Evolutionary conservation across 2,888 invertebrate genomes (phyloP).

Genomic region (Agriopis marginaria): DNA sequence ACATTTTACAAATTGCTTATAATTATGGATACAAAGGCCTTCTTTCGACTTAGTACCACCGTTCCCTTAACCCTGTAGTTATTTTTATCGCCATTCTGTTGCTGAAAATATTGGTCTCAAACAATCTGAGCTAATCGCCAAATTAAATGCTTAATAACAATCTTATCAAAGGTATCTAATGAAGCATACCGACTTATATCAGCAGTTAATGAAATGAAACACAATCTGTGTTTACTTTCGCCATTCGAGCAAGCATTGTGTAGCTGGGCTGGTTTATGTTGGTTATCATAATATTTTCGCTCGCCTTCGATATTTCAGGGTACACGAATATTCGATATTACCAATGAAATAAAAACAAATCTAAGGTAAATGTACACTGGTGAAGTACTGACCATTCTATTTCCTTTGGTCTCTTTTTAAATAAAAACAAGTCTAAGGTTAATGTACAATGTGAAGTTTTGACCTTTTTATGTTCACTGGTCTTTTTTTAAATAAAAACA

Average conservation of each 20-base stretch:
- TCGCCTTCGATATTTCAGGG: conserved; percentile 51
- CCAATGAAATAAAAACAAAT: conserved; percentile 57
- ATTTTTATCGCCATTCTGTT: not conserved
- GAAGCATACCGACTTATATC: conserved; percentile 57
- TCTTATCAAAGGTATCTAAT: conserved; percentile 64
- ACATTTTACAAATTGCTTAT: no score
- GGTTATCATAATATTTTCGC: conserved; percentile 62
- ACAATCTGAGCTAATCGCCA: conserved; percentile 5
- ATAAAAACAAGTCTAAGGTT: conserved; percentile 56
- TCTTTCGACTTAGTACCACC: no score
- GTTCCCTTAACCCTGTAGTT: no score
- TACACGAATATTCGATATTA: conserved; percentile 56
- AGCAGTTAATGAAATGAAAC: conserved; percentile 66
- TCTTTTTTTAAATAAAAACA: no score
- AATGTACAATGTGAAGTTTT: no score
- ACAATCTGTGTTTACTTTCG: conserved; percentile 61
- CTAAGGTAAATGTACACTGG: conserved; percentile 23
- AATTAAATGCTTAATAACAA: conserved; percentile 50
- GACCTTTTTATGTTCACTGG: no score
- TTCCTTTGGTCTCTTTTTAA: conserved; percentile 14
- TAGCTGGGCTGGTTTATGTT: conserved; percentile 51
- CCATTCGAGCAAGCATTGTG: conserved; percentile 54
- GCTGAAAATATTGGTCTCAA: not conserved
- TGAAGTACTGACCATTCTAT: not conserved
- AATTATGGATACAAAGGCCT: no score